Evolutionary conservation across 2,113 vertebrate genomes (phyloP).

Genomic region (Carlito syrichta): DNA sequence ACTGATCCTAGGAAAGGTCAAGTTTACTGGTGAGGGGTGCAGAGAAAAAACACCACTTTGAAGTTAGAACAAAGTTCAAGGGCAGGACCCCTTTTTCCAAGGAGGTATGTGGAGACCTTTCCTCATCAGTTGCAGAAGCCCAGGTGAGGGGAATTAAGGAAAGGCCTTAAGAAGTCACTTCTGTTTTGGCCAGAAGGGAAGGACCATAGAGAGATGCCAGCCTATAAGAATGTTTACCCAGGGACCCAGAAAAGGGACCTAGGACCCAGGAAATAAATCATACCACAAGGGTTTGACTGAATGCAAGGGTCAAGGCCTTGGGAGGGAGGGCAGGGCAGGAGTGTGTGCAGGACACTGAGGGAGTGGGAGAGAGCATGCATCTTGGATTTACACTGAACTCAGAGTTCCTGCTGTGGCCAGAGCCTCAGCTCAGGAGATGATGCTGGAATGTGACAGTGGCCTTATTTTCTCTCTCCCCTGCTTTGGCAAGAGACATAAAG

Average conservation of each 20-base stretch:
- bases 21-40: not conserved
- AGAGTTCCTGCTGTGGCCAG: too few species aligned
- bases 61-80: not conserved
- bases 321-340: not conserved
- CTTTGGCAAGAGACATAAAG: not conserved
- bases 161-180: not conserved
- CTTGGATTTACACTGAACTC: not conserved
- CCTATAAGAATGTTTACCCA: not conserved
- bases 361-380: fast-evolving
- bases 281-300: not conserved
- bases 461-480: not conserved
- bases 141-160: not conserved
- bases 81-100: too few species aligned
- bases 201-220: fast-evolving
- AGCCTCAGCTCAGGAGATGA: not conserved
- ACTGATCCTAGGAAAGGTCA: not conserved
- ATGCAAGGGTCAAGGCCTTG: not conserved
- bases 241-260: fast-evolving
- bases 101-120: not conserved
- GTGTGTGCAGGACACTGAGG: fast-evolving
- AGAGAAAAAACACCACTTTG: not conserved
- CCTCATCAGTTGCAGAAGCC: too few species aligned
- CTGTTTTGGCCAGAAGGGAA: not conserved
- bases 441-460: not conserved
- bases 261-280: not conserved